Base-by-base conservation (phyloP, 2,888 invertebrate genomes). In the Hypsopygia costalis region DNA sequence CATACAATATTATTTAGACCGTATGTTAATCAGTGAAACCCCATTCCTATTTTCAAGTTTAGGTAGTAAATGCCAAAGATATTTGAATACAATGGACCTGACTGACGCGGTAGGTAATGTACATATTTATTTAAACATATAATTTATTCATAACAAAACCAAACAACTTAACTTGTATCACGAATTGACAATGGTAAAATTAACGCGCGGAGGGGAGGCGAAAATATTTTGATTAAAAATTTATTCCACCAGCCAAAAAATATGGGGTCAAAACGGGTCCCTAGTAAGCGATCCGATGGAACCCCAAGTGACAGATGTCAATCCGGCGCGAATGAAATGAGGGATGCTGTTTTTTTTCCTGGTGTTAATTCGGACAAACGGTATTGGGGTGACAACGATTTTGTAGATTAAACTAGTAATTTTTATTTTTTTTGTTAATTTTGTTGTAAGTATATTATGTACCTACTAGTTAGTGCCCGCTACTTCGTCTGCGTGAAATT, bases 161-260 rank as follows among this genome's bases (percentile, higher is more conserved):
- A 55, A 57, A 47, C 55, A 55, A 69, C 64, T 79, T 79, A 77
- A 81, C 81, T 82, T 68, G 56, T 71, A 73, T 69, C 74, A 70
- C 55, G 53, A 58, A 56, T 53, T 59, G 70, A 82, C 85, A 83
- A 81, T 79, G 64, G 64, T 56, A 56, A 75, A 80, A 85, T 83
- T 81, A 81, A 80, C 83, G 67, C 62, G 51, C 48, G 52, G 43
- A 50, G 62, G 72, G 80, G 75, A 63, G 64, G 56, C 61, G 57
- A 71, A 81, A 83, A 82, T 85, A 78, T 87, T 87, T 85, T 85
- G 86, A 87, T 87, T 86, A 87, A 85, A 85, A 85, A 83, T 82
- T 78, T 81, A 86, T 79, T 76, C 69, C 58, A 65, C 78, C 71
- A 71, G 72, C 57, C 48, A 59, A 65, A 70, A 63, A 69, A 62